These are phyloP conservation scores for Mantis religiosa DNA, from an alignment of 2,888 invertebrate species.

Conservation along the genomic window DNA sequence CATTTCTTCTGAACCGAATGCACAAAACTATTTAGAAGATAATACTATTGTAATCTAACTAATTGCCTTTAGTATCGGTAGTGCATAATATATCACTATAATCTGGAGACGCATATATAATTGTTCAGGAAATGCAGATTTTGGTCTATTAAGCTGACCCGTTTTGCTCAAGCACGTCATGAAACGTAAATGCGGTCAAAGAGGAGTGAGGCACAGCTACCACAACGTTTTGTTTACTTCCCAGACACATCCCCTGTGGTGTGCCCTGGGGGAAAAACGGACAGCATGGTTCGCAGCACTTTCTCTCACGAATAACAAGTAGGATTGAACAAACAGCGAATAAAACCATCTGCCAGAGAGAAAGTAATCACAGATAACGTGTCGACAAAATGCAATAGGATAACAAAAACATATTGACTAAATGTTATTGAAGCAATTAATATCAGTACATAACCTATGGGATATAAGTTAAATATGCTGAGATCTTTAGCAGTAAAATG, in stretches of 20 bases:
- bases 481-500: too few relatives aligned
- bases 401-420: too few relatives aligned
- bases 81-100: too few relatives aligned
- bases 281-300: not conserved
- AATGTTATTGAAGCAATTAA: too few relatives aligned
- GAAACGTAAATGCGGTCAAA: not conserved
- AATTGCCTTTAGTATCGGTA: too few relatives aligned
- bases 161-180: not conserved
- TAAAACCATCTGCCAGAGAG: not conserved
- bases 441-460: too few relatives aligned
- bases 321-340: not conserved
- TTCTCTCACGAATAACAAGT: not conserved
- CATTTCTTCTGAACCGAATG: too few relatives aligned
- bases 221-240: not conserved
- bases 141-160: not conserved
- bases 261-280: not conserved
- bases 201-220: not conserved
- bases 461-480: too few relatives aligned
- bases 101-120: not conserved
- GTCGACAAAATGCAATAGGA: too few relatives aligned
- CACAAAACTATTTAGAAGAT: too few relatives aligned
- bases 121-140: not conserved
- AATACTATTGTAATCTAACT: too few relatives aligned
- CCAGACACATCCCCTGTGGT: not conserved
- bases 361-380: too few relatives aligned